These are phyloP conservation scores for Myopa tessellatipennis DNA, from an alignment of 2,888 invertebrate genomes.

Conservation along the genomic window DNA sequence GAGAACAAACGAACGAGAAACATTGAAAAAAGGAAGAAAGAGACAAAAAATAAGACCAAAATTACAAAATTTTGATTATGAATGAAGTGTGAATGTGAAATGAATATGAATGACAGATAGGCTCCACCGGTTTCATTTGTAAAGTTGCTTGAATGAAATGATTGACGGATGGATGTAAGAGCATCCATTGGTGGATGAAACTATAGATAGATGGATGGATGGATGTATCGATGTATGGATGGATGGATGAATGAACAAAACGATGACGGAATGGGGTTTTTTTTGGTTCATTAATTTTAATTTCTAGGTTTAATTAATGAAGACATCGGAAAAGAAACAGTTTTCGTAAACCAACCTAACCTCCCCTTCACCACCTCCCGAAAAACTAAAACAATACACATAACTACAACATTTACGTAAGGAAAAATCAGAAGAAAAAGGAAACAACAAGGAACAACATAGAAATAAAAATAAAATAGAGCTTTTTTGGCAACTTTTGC, in stretches of 20 bases:
- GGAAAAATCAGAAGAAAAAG: too few relatives aligned
- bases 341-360: background rate
- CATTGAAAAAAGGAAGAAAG: constrained; percentile 1
- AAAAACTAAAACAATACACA: background rate
- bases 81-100: too few relatives aligned
- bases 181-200: constrained; percentile 5
- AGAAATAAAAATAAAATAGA: too few relatives aligned
- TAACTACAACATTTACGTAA: background rate
- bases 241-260: constrained; percentile 8
- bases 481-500: too few relatives aligned
- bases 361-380: too few relatives aligned
- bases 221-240: constrained; percentile 12
- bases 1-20: background rate
- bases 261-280: background rate
- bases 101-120: background rate
- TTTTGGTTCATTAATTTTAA: background rate
- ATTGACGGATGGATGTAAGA: background rate
- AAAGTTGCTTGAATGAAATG: background rate
- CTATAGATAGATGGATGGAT: background rate
- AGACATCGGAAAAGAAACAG: background rate
- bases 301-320: background rate
- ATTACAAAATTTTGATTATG: too few relatives aligned
- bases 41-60: background rate
- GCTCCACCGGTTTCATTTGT: background rate
- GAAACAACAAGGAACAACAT: too few relatives aligned